Base-by-base conservation (phyloP, 1,140 invertebrate genomes). In the Diabrotica undecimpunctata region DNA sequence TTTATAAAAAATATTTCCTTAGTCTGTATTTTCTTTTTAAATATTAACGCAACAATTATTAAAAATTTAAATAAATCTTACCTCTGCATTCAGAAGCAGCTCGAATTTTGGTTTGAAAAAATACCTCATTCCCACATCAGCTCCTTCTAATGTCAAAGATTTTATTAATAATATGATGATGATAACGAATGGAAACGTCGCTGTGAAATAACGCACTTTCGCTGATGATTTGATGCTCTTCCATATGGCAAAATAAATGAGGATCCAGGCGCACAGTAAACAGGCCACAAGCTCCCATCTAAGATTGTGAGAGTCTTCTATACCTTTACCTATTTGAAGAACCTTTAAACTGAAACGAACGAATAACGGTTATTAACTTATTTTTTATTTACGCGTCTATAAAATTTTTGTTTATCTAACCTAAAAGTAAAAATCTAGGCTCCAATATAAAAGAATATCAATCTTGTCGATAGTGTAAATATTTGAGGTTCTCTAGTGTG, bases 211-310 rank as follows among this genome's bases (percentile, higher is more conserved):
- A 56, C 94, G 86, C 37, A 92, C 84, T 82, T 87, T 88, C 5
- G 91, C 93, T 71, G 90, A 89, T 54, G 91, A 93, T 75, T 91
- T 90, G 62, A 95, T 93, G 61, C 92, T 94, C 81, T 96, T 96
- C 90, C 94, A 96, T 52, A 96, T 87, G 55, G 92, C 92, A 78
- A 96, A 94, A 80, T 96, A 96, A 52, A 96, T 93, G 68, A 96
- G 81, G 51, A 95, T 83, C 93, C 94, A 96, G 61, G 91, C 91
- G 67, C 91, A 88, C 35, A 95, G 81, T 36, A 96, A 83, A 72
- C 92, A 94, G 37, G 91, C 89, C 13, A 94, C 88, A 39, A 96
- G 81, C 73, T 96, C 93, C 89, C 91, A 94, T 68, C 93, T 83
- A 69, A 96, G 80, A 63, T 81, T 83, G 54, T 92, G 93, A n/a